phyloP scores from a whole-genome alignment of 2,888 invertebrate species.

The Mellilla xanthometata region DNA sequence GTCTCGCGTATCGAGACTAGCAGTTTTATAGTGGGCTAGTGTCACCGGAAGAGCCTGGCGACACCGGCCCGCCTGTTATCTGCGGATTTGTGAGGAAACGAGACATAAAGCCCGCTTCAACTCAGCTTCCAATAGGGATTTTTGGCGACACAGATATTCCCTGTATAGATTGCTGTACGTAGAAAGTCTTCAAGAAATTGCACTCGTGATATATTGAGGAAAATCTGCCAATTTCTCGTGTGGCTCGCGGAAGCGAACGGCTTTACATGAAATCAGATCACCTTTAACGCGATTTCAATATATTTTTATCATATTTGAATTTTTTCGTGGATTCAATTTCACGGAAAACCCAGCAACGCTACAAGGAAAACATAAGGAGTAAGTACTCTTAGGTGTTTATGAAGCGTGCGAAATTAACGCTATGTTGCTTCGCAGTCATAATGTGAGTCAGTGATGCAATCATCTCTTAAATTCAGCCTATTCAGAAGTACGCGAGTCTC shows the following conservation, averaged over 20 bases:
- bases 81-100: constrained; percentile 62
- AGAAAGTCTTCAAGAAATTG: constrained; percentile 30
- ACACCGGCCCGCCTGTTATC: constrained; percentile 47
- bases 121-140: constrained; percentile 50
- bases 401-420: constrained; percentile 4
- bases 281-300: constrained; percentile 19
- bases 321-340: constrained; percentile 5
- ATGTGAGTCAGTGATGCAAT: constrained; percentile 21
- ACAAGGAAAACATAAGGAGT: background rate
- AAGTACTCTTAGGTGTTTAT: background rate
- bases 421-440: constrained; percentile 6
- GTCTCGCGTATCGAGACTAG: constrained; percentile 37
- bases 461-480: constrained; percentile 28
- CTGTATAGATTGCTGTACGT: constrained; percentile 43
- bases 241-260: constrained; percentile 22
- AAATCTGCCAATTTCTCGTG: constrained; percentile 27
- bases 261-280: constrained; percentile 25
- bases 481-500: constrained; percentile 40
- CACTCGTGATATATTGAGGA: constrained; percentile 30
- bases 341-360: background rate
- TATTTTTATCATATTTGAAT: constrained; percentile 19
- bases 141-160: constrained; percentile 48
- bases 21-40: constrained; percentile 42
- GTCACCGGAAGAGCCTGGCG: constrained; percentile 36
- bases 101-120: constrained; percentile 58